Conservation (phyloP, 2,113 vertebrate species). For the Elephantulus edwardii region DNA sequence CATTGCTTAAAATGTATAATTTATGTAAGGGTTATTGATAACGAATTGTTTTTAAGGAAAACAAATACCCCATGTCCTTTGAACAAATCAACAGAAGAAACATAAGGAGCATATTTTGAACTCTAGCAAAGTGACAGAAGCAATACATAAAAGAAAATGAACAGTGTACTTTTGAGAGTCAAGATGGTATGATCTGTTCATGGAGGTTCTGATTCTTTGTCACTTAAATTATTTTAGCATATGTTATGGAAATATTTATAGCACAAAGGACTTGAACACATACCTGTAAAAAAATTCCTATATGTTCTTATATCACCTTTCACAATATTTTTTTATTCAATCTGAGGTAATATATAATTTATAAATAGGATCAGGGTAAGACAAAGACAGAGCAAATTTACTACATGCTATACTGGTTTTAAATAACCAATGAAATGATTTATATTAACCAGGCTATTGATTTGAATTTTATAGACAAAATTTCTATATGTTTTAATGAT, state of each 20-base stretch:
- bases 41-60: background rate
- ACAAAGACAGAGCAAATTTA: background rate
- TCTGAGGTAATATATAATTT: background rate
- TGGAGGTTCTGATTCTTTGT: background rate
- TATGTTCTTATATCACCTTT: background rate
- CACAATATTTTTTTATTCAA: background rate
- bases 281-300: background rate
- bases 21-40: background rate
- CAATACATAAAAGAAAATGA: background rate
- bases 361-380: background rate
- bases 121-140: background rate
- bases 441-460: background rate
- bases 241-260: background rate
- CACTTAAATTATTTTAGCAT: background rate
- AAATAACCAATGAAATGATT: background rate
- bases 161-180: background rate
- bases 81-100: background rate
- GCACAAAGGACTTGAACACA: background rate
- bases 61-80: background rate
- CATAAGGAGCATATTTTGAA: background rate
- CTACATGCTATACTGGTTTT: background rate
- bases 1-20: conserved; percentile 45
- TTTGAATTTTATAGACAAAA: background rate
- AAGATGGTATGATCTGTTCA: background rate
- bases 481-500: conserved; percentile 25